Evolutionary conservation across 2,113 vertebrate genomes (phyloP), one percentile per base, ranked within the genome.

Genomic region (Vidua macroura): DNA sequence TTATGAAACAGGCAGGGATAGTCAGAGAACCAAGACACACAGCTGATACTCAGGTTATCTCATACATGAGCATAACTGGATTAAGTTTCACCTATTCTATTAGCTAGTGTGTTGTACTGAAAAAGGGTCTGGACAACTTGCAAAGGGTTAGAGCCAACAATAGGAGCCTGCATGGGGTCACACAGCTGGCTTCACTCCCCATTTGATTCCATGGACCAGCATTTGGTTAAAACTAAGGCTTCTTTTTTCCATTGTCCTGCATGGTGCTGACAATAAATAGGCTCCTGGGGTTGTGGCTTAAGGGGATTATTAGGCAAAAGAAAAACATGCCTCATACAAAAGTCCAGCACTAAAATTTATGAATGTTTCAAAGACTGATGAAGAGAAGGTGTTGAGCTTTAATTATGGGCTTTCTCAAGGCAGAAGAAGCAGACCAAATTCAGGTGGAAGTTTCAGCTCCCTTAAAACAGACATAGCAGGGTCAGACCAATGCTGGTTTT

Each of bases 181-280:
- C 19, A 55, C 3, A 80, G 37, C 59, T 63, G 55, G 63, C 19
- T 86, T 66, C 43, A 31, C 33, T 89, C 25, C 60, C 21, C 8
- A 3, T 73, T 67, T 83, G 19, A 58, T 67, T 80, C 70, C 59
- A 70, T 18, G 21, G 46, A 33, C 17, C 2, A 3, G 39, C 46
- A 80, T 51, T 93, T 3, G 2, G 46, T 83, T 88, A 80, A 88
- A 85, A 62, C 46, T 53, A 70, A 93, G 35, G 37, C n/a, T 51
- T 86, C 63, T 94, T 95, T 95, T 78, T 86, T 90, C 88, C 51
- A 95, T 93, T 94, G 83, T 96, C 83, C 88, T 92, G 39, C 37
- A 28, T 82, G 66, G 44, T 63, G 22, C 35, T 95, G 84, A 41
- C 39, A 79, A 75, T 72, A 74, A 94, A 93, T 86, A 63, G 88